phyloP scores from a whole-genome alignment of 1,140 invertebrate species.

The Centruroides vittatus region DNA sequence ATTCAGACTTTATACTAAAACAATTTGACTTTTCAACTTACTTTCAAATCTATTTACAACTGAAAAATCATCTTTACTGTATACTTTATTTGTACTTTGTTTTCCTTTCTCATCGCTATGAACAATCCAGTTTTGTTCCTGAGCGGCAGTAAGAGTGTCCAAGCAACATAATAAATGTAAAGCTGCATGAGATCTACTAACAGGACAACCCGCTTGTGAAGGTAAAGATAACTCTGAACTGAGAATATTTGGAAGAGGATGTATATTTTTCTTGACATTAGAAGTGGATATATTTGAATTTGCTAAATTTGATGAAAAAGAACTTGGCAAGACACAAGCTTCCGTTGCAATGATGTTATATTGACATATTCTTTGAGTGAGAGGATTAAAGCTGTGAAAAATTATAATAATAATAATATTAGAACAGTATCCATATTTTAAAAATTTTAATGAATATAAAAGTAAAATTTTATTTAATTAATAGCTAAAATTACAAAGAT shows the following conservation, averaged over 20 bases:
- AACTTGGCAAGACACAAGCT: conserved; percentile 27
- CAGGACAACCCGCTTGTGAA: conserved; percentile 45
- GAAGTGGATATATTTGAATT: conserved; percentile 15
- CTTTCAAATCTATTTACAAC: conserved; percentile 83
- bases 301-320: not conserved
- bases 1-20: too few species aligned
- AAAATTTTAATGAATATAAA: too few species aligned
- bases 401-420: too few species aligned
- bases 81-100: conserved; percentile 35
- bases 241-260: conserved; percentile 35
- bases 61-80: conserved; percentile 62
- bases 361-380: conserved; percentile 53
- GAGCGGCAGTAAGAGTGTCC: conserved; percentile 68
- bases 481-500: too few species aligned
- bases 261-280: conserved; percentile 13
- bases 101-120: conserved; percentile 27
- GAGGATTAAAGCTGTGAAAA: conserved; percentile 42
- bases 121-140: conserved; percentile 45
- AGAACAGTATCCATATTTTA: too few species aligned
- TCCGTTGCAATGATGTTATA: conserved; percentile 67
- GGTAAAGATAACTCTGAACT: conserved; percentile 68
- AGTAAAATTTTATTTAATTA: too few species aligned
- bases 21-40: conserved; percentile 24
- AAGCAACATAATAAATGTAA: conserved; percentile 76
- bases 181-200: conserved; percentile 63